Percentiles rank a stretch among this genome's conserved stretches.
Evolutionary conservation across 2,888 invertebrate species (phyloP).

Genomic region (Troglohyphantes excavatus): DNA sequence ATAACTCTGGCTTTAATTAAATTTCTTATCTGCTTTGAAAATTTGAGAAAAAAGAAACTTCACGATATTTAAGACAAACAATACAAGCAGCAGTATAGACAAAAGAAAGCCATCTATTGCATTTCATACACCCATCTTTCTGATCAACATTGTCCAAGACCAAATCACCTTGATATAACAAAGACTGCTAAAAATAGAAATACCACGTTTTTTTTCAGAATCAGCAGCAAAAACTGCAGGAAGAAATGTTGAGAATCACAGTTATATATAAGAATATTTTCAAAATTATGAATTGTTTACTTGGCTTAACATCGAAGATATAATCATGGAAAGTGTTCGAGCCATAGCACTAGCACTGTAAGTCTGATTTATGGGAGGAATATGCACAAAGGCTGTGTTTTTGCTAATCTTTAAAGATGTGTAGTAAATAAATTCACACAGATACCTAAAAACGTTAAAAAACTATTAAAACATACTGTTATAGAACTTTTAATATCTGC

Average conservation of each 20-base stretch:
- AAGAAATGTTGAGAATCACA: not conserved
- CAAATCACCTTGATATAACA: not conserved
- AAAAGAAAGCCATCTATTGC: no score
- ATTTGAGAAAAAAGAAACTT: no score
- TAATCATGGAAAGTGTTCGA: conserved; percentile 54
- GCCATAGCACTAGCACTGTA: conserved; percentile 86
- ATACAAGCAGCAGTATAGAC: no score
- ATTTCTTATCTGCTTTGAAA: no score
- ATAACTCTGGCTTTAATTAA: no score
- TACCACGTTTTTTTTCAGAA: not conserved
- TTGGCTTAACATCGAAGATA: conserved; percentile 66
- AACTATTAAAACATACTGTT: no score
- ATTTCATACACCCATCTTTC: no score
- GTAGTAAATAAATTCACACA: conserved; percentile 92
- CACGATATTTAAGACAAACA: no score
- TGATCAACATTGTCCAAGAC: no score
- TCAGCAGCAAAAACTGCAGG: not conserved
- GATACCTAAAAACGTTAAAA: conserved; percentile 85
- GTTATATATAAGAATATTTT: not conserved
- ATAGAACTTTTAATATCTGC: no score
- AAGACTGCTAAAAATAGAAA: not conserved
- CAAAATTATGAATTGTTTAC: conserved; percentile 5
- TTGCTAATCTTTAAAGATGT: conserved; percentile 87
- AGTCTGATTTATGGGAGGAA: conserved; percentile 87
- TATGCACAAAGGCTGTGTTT: conserved; percentile 89